Base-by-base conservation (phyloP, 2,888 invertebrate genomes). In the Drosophila leonis region DNA sequence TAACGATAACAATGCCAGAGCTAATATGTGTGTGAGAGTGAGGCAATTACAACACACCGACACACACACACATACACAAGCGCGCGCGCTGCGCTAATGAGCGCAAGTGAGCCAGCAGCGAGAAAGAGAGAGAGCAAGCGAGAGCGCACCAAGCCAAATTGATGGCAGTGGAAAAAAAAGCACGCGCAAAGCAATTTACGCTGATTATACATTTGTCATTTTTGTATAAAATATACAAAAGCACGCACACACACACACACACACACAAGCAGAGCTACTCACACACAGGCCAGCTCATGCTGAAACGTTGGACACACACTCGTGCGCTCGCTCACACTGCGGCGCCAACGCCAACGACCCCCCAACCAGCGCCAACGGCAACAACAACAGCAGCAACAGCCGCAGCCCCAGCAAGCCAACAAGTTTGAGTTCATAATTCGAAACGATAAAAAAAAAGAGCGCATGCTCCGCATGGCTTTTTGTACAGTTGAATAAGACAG, bases 201-300 rank as follows among this genome's bases (percentile, higher is more conserved):
- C 80, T 84, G 73, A 87, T 87, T 87, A 87, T 80, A 72, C 80
- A 87, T 84, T 87, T 87, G 82, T 90, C 82, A 88, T 84, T 86
- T 89, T 86, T 78, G 67, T 77, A 75, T 63, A 65, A 77, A 82
- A 81, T 75, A 77, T 60, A 81, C 63, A 64, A 65, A 78, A 52
- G 49, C 42, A 57, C 44, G 52, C 18, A 62, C 33, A 70, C 27
- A 68, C 37, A n/a, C 9, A 29, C 24, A 27, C 9, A 46, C 15
- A 64, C 54, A 72, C 54, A 65, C n/a, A 55, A 51, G 52, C 66
- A 66, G 42, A 49, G 55, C 66, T 48, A 44, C 51, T 41, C 24
- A 63, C 35, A 56, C 10, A 52, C 52, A 68, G 39, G 59, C 33
- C 29, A 37, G 49, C 31, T 44, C 65, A 56, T 62, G 54, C 63